These are phyloP conservation scores for Canis aureus DNA, from an alignment of 2,113 vertebrate genomes.

Conservation along the genomic window DNA sequence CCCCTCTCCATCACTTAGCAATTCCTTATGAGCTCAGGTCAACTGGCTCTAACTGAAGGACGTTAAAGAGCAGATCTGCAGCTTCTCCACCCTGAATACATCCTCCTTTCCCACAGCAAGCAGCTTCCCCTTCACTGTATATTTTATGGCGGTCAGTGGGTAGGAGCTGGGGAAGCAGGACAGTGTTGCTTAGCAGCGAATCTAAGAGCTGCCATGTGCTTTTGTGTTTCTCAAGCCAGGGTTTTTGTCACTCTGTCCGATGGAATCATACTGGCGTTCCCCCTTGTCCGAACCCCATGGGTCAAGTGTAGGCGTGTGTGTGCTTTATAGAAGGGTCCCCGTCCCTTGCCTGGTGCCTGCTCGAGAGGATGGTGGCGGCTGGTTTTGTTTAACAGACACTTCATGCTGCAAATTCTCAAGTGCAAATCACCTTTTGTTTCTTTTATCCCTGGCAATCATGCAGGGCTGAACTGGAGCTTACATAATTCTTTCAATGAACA, in stretches of 20 bases:
- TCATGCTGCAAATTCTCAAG: slow-evolving; percentile 87
- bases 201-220: slow-evolving; percentile 62
- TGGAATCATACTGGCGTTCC: slow-evolving; percentile 83
- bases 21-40: not conserved
- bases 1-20: not conserved
- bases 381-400: slow-evolving; percentile 86
- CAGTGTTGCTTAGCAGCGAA: slow-evolving; percentile 86
- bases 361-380: slow-evolving; percentile 82
- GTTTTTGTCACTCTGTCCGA: slow-evolving; percentile 84
- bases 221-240: slow-evolving; percentile 75
- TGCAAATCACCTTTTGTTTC: slow-evolving; percentile 88
- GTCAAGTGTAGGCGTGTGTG: slow-evolving; percentile 89
- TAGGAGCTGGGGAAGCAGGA: not conserved
- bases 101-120: slow-evolving; percentile 87
- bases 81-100: slow-evolving; percentile 77
- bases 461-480: slow-evolving; percentile 89
- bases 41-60: slow-evolving; percentile 75
- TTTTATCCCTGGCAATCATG: slow-evolving; percentile 86
- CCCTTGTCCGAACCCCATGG: slow-evolving; percentile 82
- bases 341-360: slow-evolving; percentile 78
- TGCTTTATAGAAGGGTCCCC: slow-evolving; percentile 84
- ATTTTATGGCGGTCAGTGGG: slow-evolving; percentile 54
- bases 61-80: slow-evolving; percentile 74
- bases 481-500: slow-evolving; percentile 89
- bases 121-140: slow-evolving; percentile 78